Evolutionary conservation across 1,140 invertebrate genomes (phyloP), one percentile per base, ranked within the genome.

Genomic region (Hycleus cichorii): DNA sequence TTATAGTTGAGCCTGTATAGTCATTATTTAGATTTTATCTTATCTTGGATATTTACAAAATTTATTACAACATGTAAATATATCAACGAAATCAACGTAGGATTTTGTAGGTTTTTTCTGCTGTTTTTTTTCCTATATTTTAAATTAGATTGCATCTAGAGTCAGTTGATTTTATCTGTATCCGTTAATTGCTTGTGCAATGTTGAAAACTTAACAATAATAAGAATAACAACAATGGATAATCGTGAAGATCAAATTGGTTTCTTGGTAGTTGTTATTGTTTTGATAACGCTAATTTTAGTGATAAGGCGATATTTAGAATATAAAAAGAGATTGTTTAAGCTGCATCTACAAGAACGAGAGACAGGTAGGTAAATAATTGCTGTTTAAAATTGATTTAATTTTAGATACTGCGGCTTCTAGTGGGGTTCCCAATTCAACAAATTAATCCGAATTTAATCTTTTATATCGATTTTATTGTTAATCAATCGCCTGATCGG

Each of bases 221-320:
- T 32, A 44, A 32, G 27, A 7, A 53, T 53, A 45, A 53, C 32
- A 53, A 53, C 8, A 53, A 53, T 53, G 51, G 42, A 27, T 45
- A 42, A 53, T 45, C 51, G 12, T 27, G 51, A 53, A 44, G 50
- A 53, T 53, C 51, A 53, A 53, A 53, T 53, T 53, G 51, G 51
- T 53, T 53, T 53, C 46, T n/a, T 53, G 26, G 45, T 53, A 44
- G 51, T 53, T 38, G 10, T 53, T 46, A 26, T 53, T n/a, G 43
- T 53, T 44, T 53, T 53, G 42, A 45, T 53, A 27, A 46, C 43
- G 12, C 32, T 53, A 25, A 27, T 53, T 44, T 10, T 53, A 25
- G 51, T 40, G 3, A 45, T 53, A 44, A 25, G 51, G 40, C 46
- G 45, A 10, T 53, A 53, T 45, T 46, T 53, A 11, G 40, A 53